phyloP scores from a whole-genome alignment of 2,888 invertebrate genomes.

The Agrotis ipsilon region DNA sequence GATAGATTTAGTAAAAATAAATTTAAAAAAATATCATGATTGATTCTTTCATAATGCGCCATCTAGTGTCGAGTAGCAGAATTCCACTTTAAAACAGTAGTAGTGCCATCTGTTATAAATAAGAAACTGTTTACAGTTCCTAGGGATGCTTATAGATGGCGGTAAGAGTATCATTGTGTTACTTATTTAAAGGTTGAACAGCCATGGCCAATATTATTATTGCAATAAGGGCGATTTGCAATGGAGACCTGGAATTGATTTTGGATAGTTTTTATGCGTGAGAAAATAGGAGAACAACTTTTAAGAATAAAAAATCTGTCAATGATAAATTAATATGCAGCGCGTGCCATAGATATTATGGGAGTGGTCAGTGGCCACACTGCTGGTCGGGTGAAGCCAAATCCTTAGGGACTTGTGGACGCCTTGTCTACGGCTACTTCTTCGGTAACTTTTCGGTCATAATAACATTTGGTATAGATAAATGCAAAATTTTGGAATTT shows the following conservation, averaged over 20 bases:
- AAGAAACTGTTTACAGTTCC: background rate
- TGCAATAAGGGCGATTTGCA: background rate
- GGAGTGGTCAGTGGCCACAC: too few relatives aligned
- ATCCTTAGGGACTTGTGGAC: too few relatives aligned
- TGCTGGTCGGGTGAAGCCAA: too few relatives aligned
- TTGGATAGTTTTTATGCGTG: background rate
- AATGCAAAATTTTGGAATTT: too few relatives aligned
- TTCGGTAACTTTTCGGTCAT: too few relatives aligned
- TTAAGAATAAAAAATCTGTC: background rate
- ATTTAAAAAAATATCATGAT: too few relatives aligned
- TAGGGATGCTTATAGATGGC: slow-evolving; percentile 26
- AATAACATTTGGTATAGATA: too few relatives aligned
- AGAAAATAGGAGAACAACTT: background rate
- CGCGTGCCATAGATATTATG: too few relatives aligned
- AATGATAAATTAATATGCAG: too few relatives aligned
- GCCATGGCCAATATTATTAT: background rate
- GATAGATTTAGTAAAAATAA: too few relatives aligned
- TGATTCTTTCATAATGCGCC: slow-evolving; percentile 30
- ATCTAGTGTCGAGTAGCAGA: slow-evolving; percentile 70
- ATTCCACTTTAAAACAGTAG: too few relatives aligned
- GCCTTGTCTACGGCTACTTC: too few relatives aligned
- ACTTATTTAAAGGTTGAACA: background rate
- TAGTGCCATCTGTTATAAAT: background rate
- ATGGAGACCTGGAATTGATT: background rate
- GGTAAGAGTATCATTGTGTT: background rate